Base-by-base conservation (phyloP, 2,797 vertebrate genomes). In the Parauchenoglanis punctatus region DNA sequence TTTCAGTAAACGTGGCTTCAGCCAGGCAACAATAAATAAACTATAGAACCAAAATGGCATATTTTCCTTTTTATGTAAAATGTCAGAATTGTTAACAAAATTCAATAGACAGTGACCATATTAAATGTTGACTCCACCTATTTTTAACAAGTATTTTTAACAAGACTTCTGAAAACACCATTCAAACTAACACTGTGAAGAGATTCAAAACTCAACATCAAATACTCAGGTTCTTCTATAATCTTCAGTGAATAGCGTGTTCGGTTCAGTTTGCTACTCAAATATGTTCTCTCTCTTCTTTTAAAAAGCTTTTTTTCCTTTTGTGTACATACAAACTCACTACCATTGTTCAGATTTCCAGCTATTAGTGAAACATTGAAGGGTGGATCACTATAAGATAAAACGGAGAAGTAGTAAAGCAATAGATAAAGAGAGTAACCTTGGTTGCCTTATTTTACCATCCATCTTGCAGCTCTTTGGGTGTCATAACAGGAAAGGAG, bases 341-440 rank as follows among this genome's bases (percentile, higher is more conserved):
- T 65, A 31, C 72, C 49, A 84, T 88, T 89, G 86, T 86, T 81
- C 56, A 75, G 23, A 40, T 61, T 58, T 86, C 56, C 46, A 23
- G 25, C 49, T 49, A 76, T 28, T 15, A 76, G 46, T 76, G 25
- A 52, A 52, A 52, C 46, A 52, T 13, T 18, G 8, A 76, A 63
- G 31, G 88, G 84, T 81, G 80, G 63, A 80, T 31, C 65, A 23
- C 12, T 31, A 54, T 13, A n/a, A 20, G 13, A 28, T 35, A 23
- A 68, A 52, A 68, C 61, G 28, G 56, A 87, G 80, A 63, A 77
- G 63, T 13, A 65, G 28, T 84, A 44, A 83, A 56, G 18, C n/a
- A 83, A 54, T 46, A 73, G 82, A 76, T 44, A 31, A 31, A 1
- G 67, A 49, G n/a, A 65, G 52, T 25, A 40, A 2, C 28, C 49